These are phyloP conservation scores for Bombus terrestris DNA, from an alignment of 1,140 invertebrate species.

Conservation along the genomic window DNA sequence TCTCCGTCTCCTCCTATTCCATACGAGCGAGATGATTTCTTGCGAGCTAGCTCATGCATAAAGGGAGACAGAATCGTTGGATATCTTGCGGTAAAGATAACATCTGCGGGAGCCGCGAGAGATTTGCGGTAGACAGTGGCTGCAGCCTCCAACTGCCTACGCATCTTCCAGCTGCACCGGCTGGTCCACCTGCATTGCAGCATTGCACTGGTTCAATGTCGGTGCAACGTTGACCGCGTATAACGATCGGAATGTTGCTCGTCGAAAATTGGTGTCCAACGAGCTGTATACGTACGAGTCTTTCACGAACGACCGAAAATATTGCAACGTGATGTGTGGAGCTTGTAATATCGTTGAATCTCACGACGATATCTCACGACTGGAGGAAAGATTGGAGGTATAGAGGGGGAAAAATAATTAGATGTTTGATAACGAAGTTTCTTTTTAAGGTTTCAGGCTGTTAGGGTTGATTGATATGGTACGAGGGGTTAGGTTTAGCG, in stretches of 20 bases:
- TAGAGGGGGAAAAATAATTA: neutral
- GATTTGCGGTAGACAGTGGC: slow-evolving; percentile 54
- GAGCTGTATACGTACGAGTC: neutral
- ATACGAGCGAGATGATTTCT: slow-evolving; percentile 52
- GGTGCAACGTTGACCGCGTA: slow-evolving; percentile 43
- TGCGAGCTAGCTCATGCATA: slow-evolving; percentile 18
- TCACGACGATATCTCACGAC: neutral
- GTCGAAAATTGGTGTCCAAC: slow-evolving; percentile 23
- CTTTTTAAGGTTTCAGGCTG: neutral
- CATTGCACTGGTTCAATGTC: slow-evolving; percentile 50
- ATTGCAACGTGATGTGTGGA: neutral
- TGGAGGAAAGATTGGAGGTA: neutral
- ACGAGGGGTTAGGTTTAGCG: neutral
- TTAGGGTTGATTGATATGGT: neutral
- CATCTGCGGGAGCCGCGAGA: slow-evolving; percentile 53
- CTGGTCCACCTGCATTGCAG: slow-evolving; percentile 57
- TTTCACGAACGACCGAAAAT: neutral
- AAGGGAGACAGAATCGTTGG: slow-evolving; percentile 29
- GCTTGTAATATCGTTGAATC: neutral
- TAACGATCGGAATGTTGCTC: slow-evolving; percentile 44
- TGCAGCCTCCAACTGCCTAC: slow-evolving; percentile 47
- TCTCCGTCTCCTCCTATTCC: slow-evolving; percentile 60
- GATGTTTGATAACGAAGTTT: neutral
- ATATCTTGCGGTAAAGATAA: slow-evolving; percentile 48
- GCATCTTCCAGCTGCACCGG: slow-evolving; percentile 45